A percentile compares a stretch with the other conserved stretches of the same genome.
Conservation (phyloP, 1,140 invertebrate genomes). For the Eriocheir sinensis region DNA sequence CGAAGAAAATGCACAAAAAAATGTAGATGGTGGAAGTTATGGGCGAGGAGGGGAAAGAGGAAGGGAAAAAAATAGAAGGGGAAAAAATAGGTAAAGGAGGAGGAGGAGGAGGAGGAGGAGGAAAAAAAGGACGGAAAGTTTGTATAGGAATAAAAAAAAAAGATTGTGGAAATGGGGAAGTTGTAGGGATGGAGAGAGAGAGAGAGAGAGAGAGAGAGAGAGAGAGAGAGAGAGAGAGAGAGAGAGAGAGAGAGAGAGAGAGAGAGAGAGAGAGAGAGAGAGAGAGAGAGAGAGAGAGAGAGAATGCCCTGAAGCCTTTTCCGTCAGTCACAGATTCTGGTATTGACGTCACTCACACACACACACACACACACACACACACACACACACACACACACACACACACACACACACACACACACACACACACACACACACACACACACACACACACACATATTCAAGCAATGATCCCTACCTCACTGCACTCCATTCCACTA, state of each 20-base stretch:
- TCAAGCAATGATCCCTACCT: no score
- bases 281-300: neutral
- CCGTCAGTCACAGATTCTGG: neutral
- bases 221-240: constrained; percentile 23
- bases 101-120: neutral
- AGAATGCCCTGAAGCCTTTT: neutral
- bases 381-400: neutral
- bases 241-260: constrained; percentile 41
- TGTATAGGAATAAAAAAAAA: constrained; percentile 16
- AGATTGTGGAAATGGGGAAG: neutral
- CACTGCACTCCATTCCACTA: no score
- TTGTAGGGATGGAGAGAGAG: neutral
- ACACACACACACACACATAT: no score
- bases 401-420: no score
- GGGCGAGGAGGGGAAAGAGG: no score
- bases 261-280: constrained; percentile 13
- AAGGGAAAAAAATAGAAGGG: no score
- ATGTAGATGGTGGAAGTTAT: no score
- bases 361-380: neutral
- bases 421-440: no score
- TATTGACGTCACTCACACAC: neutral
- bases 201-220: neutral
- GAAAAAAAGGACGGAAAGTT: no score
- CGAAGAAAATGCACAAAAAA: no score
- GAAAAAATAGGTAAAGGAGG: neutral